A percentile compares a stretch with the other conserved stretches of the same genome.
Conservation (phyloP, 2,113 vertebrate species). For the Atherinomorus stipes region DNA sequence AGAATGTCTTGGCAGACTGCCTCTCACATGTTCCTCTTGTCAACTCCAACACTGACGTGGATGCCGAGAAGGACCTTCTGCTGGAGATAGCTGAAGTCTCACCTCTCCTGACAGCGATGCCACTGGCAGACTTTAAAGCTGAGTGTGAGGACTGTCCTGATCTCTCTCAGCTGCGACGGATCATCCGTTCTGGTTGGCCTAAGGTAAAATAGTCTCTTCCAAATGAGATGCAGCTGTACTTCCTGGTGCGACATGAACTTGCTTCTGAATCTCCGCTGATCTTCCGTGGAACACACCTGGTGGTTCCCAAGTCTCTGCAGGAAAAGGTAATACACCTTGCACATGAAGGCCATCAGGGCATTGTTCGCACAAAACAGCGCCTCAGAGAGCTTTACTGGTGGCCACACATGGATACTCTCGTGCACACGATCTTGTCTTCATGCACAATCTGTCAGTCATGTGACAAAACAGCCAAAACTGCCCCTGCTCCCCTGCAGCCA, state of each 20-base stretch:
- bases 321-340: background rate
- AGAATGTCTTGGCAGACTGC: background rate
- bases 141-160: background rate
- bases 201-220: slow-evolving; percentile 3
- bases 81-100: background rate
- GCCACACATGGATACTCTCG: background rate
- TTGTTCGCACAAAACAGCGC: background rate
- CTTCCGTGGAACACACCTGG: background rate
- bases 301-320: background rate
- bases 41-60: too few species aligned
- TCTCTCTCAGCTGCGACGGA: background rate
- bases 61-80: background rate
- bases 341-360: slow-evolving; percentile 5
- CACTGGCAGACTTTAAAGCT: background rate
- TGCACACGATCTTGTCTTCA: too few species aligned
- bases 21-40: too few species aligned
- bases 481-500: too few species aligned
- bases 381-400: slow-evolving; percentile 11
- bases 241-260: background rate
- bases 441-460: background rate
- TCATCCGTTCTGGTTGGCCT: background rate
- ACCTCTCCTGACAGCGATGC: background rate
- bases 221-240: background rate
- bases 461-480: background rate
- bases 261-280: background rate